Evolutionary conservation across 2,113 vertebrate species (phyloP), one percentile per base, ranked within the genome.

Genomic region (Peromyscus maniculatus): DNA sequence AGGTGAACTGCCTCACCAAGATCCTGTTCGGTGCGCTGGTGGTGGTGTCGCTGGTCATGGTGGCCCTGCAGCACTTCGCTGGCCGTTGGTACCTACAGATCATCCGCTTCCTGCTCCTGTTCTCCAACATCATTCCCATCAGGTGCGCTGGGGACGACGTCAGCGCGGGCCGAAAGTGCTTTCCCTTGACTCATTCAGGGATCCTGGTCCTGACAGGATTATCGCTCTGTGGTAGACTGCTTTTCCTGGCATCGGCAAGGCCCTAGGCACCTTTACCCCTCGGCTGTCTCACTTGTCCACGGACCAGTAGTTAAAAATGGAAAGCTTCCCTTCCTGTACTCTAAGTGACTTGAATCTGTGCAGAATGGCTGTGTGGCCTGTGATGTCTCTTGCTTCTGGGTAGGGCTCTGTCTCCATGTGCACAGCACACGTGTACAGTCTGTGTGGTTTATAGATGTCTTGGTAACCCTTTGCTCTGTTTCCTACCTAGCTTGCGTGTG

Each of bases 61-160:
- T 99, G 74, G 99, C 99, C 3, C 99, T 99, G 0, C 99, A 99
- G 98, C 99, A 99, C 98, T 99, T 99, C 0, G 99, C 99, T 0
- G 99, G 99, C 0, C 99, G 99, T 8, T 99, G 99, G 99, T 99
- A 99, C 98, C 99, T 99, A 5, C 99, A 99, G 99, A 99, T 99
- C 97, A 98, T 99, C 97, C 99, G 99, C 55, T 99, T 99, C 98
- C 98, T 99, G 15, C 99, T 99, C 74, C 98, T 99, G 9, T 99
- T 99, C 95, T 99, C 99, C 26, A 99, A 99, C 98, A 99, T 99
- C 75, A 99, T 99, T 66, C 99, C 99, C 94, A 99, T 99, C 87
- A 99, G 99, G 99, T 99, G 15, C 71, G 98, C 26, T 69, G 0
- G 1, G 0, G 98, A n/a, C 71, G 0, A 1, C 57, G 1, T 4